Evolutionary conservation across 2,888 invertebrate genomes (phyloP).

Genomic region (Caenorhabditis afra): DNA sequence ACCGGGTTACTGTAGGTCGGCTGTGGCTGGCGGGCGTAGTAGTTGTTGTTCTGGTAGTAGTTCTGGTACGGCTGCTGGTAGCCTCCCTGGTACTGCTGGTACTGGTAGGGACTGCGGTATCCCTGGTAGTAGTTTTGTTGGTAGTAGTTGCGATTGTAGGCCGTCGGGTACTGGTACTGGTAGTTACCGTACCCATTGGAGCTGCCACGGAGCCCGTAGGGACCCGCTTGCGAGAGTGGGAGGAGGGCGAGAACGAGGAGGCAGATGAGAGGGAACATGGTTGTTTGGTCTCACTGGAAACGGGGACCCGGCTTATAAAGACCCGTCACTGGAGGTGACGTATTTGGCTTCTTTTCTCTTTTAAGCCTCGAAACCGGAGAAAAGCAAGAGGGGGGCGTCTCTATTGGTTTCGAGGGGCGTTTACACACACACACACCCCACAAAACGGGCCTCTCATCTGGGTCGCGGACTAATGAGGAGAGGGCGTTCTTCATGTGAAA

Average conservation of each 20-base stretch:
- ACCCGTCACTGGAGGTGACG: constrained; percentile 12
- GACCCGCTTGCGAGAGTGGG: background rate
- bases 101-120: constrained; percentile 24
- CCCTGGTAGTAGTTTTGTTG: constrained; percentile 38
- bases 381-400: background rate
- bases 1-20: background rate
- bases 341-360: constrained; percentile 17
- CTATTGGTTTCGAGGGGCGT: too few relatives aligned
- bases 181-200: constrained; percentile 12
- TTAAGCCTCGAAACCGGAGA: background rate
- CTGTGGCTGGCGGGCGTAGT: constrained; percentile 28
- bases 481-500: background rate
- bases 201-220: background rate
- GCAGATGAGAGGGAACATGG: constrained; percentile 13
- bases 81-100: constrained; percentile 15
- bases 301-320: background rate
- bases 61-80: constrained; percentile 27
- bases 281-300: background rate
- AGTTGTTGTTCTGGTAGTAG: constrained; percentile 36
- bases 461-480: constrained; percentile 16
- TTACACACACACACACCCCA: too few relatives aligned
- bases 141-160: constrained; percentile 26
- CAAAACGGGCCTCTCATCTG: constrained; percentile 6
- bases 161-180: constrained; percentile 17
- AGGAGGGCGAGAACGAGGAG: too few relatives aligned